These are phyloP conservation scores for Cydia pomonella DNA, from an alignment of 1,140 invertebrate genomes.

Conservation along the genomic window DNA sequence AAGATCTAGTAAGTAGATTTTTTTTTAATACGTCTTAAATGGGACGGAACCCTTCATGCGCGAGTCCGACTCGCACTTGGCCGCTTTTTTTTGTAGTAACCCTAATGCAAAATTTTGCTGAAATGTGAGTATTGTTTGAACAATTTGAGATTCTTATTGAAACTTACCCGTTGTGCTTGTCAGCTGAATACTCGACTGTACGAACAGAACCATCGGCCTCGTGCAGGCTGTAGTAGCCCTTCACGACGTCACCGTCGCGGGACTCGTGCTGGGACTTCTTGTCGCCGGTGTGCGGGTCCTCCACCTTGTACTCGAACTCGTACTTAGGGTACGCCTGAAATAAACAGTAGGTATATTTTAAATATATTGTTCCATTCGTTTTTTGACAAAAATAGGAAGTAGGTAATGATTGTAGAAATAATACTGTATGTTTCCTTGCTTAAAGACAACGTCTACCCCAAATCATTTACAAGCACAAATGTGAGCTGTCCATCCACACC, in stretches of 20 bases:
- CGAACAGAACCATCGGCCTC: constrained; percentile 77
- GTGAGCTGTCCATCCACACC: too few species aligned
- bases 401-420: too few species aligned
- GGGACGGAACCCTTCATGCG: too few species aligned
- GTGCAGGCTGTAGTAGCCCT: constrained; percentile 75
- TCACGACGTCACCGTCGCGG: constrained; percentile 78
- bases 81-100: too few species aligned
- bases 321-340: constrained; percentile 76
- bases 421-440: too few species aligned
- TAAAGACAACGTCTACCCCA: too few species aligned
- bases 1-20: too few species aligned
- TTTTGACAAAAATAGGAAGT: too few species aligned
- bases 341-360: neutral
- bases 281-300: constrained; percentile 79
- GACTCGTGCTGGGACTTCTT: constrained; percentile 79
- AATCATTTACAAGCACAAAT: too few species aligned
- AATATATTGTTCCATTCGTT: neutral
- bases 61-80: too few species aligned
- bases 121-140: neutral
- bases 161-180: constrained; percentile 65
- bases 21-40: too few species aligned
- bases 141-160: neutral
- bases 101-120: too few species aligned
- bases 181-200: constrained; percentile 75
- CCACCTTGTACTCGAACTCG: constrained; percentile 77